Evolutionary conservation across 2,113 vertebrate species (phyloP).

Genomic region (Brevimyrus niger): DNA sequence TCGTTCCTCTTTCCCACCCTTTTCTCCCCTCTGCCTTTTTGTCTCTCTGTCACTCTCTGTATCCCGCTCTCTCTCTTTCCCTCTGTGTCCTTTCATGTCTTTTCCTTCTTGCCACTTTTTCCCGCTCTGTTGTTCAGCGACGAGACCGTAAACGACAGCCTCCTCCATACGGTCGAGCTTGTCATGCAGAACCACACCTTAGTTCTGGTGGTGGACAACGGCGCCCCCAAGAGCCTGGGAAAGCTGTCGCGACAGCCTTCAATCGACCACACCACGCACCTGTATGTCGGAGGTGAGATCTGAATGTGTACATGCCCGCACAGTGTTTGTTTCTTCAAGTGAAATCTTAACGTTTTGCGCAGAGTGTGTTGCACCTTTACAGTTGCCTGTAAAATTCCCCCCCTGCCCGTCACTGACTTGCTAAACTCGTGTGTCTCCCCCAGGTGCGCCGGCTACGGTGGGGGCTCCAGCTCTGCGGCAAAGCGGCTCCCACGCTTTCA

Average conservation of each 20-base stretch:
- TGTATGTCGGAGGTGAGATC: slow-evolving; percentile 85
- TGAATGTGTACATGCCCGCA: not conserved
- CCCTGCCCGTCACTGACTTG: not conserved
- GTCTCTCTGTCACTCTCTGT: not conserved
- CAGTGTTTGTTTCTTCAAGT: not conserved
- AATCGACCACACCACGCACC: slow-evolving; percentile 78
- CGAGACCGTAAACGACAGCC: slow-evolving; percentile 91
- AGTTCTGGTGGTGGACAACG: slow-evolving; percentile 91
- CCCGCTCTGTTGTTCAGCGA: slow-evolving; percentile 61
- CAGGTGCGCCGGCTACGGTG: slow-evolving; percentile 78
- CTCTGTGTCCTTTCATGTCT: not conserved
- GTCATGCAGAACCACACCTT: slow-evolving; percentile 88
- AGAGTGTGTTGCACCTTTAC: not conserved
- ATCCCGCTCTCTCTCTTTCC: not conserved
- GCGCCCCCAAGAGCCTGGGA: slow-evolving; percentile 84
- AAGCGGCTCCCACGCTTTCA: slow-evolving; percentile 74
- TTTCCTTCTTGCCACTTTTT: too few relatives aligned
- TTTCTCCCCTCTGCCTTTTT: not conserved
- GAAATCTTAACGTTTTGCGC: not conserved
- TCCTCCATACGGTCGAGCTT: slow-evolving; percentile 88
- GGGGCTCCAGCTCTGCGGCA: slow-evolving; percentile 75
- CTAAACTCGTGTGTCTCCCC: not conserved
- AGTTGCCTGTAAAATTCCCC: not conserved
- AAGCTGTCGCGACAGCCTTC: slow-evolving; percentile 83
- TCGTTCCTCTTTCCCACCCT: not conserved